phyloP scores from a whole-genome alignment of 1,140 invertebrate species.

The Coenobita brevimanus region DNA sequence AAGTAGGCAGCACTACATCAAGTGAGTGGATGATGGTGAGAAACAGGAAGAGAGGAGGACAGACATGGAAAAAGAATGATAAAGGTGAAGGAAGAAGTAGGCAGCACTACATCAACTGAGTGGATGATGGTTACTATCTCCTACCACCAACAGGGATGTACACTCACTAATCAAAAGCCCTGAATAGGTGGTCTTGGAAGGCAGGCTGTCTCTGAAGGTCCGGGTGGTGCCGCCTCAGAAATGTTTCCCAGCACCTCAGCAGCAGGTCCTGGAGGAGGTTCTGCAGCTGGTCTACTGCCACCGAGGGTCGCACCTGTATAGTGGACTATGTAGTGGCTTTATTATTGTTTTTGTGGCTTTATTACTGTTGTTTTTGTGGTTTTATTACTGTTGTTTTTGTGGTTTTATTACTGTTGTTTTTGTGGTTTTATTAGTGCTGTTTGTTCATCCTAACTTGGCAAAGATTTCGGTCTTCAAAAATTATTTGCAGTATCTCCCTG shows the following conservation, averaged over 20 bases:
- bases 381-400: too few species aligned
- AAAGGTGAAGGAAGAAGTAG: background rate
- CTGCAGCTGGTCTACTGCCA: slow-evolving; percentile 56
- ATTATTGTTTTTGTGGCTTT: too few species aligned
- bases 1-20: too few species aligned
- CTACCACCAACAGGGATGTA: background rate
- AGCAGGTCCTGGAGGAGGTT: slow-evolving; percentile 50
- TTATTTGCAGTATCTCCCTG: too few species aligned
- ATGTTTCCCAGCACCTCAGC: slow-evolving; percentile 45
- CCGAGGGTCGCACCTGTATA: slow-evolving; percentile 22
- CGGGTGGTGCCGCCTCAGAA: slow-evolving; percentile 45
- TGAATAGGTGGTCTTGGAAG: slow-evolving; percentile 58
- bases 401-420: too few species aligned
- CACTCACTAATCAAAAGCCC: slow-evolving; percentile 62
- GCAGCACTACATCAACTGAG: too few species aligned
- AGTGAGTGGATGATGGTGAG: background rate
- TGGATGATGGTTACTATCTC: too few species aligned
- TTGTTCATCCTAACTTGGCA: too few species aligned
- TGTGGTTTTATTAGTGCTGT: too few species aligned
- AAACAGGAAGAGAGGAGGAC: background rate
- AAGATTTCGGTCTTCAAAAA: too few species aligned
- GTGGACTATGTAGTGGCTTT: too few species aligned
- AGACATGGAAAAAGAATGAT: background rate
- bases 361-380: too few species aligned
- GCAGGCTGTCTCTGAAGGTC: slow-evolving; percentile 29